These are phyloP conservation scores for Pandion haliaetus DNA, from an alignment of 2,113 vertebrate species.

Conservation along the genomic window DNA sequence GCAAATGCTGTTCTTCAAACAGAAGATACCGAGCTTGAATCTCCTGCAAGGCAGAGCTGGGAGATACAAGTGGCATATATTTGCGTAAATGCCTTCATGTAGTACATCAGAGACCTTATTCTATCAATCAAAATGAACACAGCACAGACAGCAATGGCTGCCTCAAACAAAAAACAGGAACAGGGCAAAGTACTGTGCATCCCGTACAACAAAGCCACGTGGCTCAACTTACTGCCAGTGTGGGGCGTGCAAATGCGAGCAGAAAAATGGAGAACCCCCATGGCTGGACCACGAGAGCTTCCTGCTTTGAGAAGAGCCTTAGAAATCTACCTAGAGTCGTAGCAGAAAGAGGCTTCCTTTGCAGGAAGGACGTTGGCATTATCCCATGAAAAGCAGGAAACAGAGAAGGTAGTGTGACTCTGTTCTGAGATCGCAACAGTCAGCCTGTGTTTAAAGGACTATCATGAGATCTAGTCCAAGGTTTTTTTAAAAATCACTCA, in stretches of 20 bases:
- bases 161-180: background rate
- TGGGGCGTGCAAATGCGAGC: background rate
- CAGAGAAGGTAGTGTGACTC: background rate
- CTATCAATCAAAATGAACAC: background rate
- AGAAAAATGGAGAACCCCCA: background rate
- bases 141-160: background rate
- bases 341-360: background rate
- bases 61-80: background rate
- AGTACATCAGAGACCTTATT: background rate
- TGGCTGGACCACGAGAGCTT: background rate
- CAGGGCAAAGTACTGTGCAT: background rate
- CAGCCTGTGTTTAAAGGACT: background rate
- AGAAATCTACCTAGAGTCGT: background rate
- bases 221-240: background rate
- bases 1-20: background rate
- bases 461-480: background rate
- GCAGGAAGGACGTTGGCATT: background rate
- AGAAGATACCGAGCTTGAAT: background rate
- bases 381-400: background rate
- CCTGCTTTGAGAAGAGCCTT: background rate
- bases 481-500: background rate
- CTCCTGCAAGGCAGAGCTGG: background rate
- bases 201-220: rapidly evolving
- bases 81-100: background rate
- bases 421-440: background rate